Percentiles rank a stretch among this genome's conserved stretches.
These are phyloP conservation scores for Tethya wilhelma DNA, from an alignment of 37 sponge, comb jelly and placozoan species.

Conservation along the genomic window DNA sequence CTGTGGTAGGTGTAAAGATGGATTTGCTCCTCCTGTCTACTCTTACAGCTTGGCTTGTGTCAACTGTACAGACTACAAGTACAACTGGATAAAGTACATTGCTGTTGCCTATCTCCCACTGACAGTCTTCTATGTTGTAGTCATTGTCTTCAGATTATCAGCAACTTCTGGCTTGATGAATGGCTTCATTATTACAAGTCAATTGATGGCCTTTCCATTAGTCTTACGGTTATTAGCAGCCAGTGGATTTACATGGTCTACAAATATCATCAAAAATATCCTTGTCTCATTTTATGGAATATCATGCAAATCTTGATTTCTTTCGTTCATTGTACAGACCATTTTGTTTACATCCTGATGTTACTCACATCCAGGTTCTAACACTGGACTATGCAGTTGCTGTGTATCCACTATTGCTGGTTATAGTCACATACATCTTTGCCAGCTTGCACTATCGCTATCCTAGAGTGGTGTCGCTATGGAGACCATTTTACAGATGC, in stretches of 20 bases:
- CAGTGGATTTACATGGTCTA: background rate
- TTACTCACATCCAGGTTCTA: background rate
- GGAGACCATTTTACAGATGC: background rate
- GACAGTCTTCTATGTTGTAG: constrained; percentile 24
- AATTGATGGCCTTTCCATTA: background rate
- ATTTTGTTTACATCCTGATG: constrained; percentile 1
- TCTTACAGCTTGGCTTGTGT: constrained; percentile 26
- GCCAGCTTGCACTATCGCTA: background rate
- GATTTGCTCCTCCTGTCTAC: constrained; percentile 10
- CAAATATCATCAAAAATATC: background rate
- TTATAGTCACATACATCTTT: constrained; percentile 5
- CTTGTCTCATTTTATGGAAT: background rate
- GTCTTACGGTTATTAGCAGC: background rate
- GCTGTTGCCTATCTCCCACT: constrained; percentile 10
- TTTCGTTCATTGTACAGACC: constrained; percentile 3
- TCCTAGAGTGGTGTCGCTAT: background rate
- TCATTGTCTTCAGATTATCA: background rate
- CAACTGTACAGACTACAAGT: background rate
- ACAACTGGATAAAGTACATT: background rate
- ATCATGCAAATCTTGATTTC: constrained; percentile 26
- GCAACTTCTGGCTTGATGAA: constrained; percentile 11
- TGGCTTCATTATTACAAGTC: constrained; percentile 1
- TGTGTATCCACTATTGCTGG: constrained; percentile 10
- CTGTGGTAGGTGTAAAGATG: constrained; percentile 27
- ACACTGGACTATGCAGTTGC: constrained; percentile 12